phyloP scores from a whole-genome alignment of 2,113 vertebrate species.

The Ailurus styani region DNA sequence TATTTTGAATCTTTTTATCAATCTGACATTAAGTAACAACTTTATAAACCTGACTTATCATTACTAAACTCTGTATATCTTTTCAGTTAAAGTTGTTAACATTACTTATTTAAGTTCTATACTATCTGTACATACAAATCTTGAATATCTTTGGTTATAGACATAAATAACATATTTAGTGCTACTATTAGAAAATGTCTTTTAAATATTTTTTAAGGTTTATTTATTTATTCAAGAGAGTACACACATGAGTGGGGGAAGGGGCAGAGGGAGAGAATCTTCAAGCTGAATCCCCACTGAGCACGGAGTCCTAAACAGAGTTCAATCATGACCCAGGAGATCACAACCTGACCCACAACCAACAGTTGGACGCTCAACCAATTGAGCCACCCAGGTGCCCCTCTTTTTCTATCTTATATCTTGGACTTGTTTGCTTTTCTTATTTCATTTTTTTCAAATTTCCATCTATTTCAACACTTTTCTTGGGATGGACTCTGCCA shows the following conservation, averaged over 20 bases:
- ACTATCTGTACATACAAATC: not conserved
- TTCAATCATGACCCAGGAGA: too few species aligned
- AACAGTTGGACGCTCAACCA: too few species aligned
- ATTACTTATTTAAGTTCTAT: not conserved
- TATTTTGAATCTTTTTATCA: not conserved
- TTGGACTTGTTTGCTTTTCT: not conserved
- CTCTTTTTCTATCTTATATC: not conserved
- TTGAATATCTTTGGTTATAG: not conserved
- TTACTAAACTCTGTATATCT: not conserved
- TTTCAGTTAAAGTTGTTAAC: not conserved
- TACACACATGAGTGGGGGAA: not conserved
- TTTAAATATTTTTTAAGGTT: not conserved
- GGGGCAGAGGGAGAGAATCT: not conserved
- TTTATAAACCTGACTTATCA: not conserved
- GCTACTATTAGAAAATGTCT: not conserved
- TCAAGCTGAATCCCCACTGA: too few species aligned
- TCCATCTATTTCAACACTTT: not conserved
- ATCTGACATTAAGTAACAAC: not conserved
- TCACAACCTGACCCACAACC: too few species aligned
- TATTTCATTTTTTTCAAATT: not conserved
- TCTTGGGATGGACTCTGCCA: not conserved
- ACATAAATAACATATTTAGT: not conserved
- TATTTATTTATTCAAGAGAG: not conserved
- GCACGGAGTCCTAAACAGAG: too few species aligned
- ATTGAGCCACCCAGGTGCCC: too few species aligned